A percentile compares a stretch with the other conserved stretches of the same genome.
Conservation (phyloP, 2,797 vertebrate species). For the Rhyacichthys aspro region DNA sequence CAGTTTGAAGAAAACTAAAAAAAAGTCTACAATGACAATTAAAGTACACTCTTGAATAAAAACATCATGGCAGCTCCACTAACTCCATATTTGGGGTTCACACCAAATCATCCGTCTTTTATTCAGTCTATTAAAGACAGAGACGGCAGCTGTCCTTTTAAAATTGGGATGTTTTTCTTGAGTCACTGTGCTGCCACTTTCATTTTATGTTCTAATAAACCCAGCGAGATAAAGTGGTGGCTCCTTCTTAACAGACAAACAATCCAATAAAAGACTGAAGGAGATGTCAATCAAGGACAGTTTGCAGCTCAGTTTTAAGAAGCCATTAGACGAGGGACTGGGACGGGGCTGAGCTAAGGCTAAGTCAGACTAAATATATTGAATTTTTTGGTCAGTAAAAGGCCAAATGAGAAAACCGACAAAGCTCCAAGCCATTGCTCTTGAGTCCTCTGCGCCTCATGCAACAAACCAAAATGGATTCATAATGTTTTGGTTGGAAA, state of each 20-base stretch:
- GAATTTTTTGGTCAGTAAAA: too few relatives aligned
- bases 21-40: too few relatives aligned
- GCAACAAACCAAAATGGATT: too few relatives aligned
- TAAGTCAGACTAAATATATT: too few relatives aligned
- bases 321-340: too few relatives aligned
- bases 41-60: not conserved
- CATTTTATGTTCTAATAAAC: not conserved
- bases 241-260: slow-evolving; percentile 7
- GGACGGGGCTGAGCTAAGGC: too few relatives aligned
- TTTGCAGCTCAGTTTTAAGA: too few relatives aligned
- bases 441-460: too few relatives aligned
- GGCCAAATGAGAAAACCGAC: too few relatives aligned
- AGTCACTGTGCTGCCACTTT: slow-evolving; percentile 9
- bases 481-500: too few relatives aligned
- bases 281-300: not conserved
- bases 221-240: slow-evolving; percentile 5
- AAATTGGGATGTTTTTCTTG: slow-evolving; percentile 16
- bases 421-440: too few relatives aligned
- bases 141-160: slow-evolving; percentile 7
- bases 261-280: not conserved
- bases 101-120: not conserved
- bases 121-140: slow-evolving; percentile 1
- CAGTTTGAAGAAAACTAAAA: too few relatives aligned
- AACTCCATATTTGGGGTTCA: not conserved
- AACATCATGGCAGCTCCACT: not conserved